These are phyloP conservation scores for Poeciliopsis prolifica DNA, from an alignment of 2,113 vertebrate genomes.

Conservation along the genomic window DNA sequence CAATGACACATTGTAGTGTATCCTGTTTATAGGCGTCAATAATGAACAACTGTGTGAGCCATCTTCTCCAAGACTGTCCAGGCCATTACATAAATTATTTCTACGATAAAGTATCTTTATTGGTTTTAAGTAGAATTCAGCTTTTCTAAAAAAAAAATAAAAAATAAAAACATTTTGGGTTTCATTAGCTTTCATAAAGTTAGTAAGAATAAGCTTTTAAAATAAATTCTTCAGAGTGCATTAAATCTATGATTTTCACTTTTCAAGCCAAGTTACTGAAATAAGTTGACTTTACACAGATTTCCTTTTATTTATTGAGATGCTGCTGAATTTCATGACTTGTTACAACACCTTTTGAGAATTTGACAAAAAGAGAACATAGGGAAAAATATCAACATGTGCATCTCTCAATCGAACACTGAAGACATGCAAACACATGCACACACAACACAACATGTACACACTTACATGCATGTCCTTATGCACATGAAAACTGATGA, in stretches of 20 bases:
- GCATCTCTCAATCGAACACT: constrained; percentile 23
- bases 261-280: background rate
- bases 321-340: background rate
- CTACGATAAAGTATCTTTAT: no score
- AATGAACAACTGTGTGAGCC: background rate
- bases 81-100: no score
- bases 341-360: constrained; percentile 23
- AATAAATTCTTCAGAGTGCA: background rate
- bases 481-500: constrained; percentile 25
- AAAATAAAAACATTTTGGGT: background rate
- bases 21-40: background rate
- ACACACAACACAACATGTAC: constrained; percentile 17
- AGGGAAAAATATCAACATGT: background rate
- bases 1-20: background rate
- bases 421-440: constrained; percentile 59
- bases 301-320: background rate
- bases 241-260: background rate
- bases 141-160: background rate
- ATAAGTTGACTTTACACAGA: background rate
- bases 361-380: constrained; percentile 27
- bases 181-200: background rate
- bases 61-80: no score
- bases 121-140: no score
- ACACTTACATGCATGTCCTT: constrained; percentile 5
- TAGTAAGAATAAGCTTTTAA: background rate